Conservation (phyloP, 2,797 vertebrate genomes). For the Gadopsis marmoratus region DNA sequence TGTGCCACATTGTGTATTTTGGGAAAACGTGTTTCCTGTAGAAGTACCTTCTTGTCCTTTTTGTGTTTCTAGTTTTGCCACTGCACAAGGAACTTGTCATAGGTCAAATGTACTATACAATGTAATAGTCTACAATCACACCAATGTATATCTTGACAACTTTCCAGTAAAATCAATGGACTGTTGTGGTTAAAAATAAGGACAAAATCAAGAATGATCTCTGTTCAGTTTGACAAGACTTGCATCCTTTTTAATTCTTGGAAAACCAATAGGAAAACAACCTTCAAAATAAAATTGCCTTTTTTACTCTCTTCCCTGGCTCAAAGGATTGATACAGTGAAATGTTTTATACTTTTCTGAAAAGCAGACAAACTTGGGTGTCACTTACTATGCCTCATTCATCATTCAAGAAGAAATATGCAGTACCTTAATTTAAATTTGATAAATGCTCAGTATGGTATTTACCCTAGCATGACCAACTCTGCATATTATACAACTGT, state of each 20-base stretch:
- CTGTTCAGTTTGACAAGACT: constrained; percentile 4
- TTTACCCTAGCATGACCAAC: background rate
- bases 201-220: background rate
- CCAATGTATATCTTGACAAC: background rate
- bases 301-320: background rate
- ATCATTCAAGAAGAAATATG: background rate
- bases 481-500: background rate
- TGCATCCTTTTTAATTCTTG: background rate
- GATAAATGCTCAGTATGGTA: background rate
- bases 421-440: background rate
- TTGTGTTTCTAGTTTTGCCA: background rate
- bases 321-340: background rate
- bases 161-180: background rate
- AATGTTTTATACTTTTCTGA: background rate
- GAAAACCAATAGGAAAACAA: constrained; percentile 7
- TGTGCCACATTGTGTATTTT: constrained; percentile 4
- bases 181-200: background rate
- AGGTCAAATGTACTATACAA: background rate
- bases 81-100: background rate
- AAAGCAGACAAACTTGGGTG: background rate
- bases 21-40: constrained; percentile 1
- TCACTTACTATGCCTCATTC: background rate
- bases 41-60: background rate
- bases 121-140: background rate
- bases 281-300: constrained; percentile 14